A percentile compares a stretch with the other conserved stretches of the same genome.
Evolutionary conservation across 1,140 invertebrate genomes (phyloP).

Genomic region (Hypsibius dujardini): DNA sequence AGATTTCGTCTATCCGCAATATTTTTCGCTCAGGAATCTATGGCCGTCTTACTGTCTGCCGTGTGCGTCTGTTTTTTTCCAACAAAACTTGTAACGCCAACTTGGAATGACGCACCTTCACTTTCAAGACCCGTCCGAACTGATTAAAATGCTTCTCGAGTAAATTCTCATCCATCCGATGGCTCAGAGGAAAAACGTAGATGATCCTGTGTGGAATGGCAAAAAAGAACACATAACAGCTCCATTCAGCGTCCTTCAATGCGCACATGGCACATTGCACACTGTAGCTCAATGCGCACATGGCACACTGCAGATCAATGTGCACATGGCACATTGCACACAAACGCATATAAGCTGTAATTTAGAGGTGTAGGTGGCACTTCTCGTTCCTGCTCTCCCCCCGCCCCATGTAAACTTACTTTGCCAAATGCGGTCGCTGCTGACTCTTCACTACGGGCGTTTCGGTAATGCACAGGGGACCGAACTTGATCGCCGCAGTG

Average conservation of each 20-base stretch:
- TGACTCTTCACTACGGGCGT: not conserved
- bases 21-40: too few relatives aligned
- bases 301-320: too few relatives aligned
- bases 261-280: too few relatives aligned
- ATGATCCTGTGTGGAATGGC: constrained; percentile 8
- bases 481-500: not conserved
- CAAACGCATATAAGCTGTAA: too few relatives aligned
- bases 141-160: constrained; percentile 6
- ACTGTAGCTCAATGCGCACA: not conserved
- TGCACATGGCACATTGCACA: too few relatives aligned
- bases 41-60: too few relatives aligned
- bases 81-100: too few relatives aligned
- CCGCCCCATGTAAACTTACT: not conserved
- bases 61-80: too few relatives aligned
- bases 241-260: too few relatives aligned
- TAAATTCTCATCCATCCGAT: constrained; percentile 3
- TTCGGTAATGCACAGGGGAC: not conserved
- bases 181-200: constrained; percentile 13
- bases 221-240: not conserved
- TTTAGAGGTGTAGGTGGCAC: too few relatives aligned
- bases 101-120: not conserved
- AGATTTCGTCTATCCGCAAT: too few relatives aligned
- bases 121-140: not conserved
- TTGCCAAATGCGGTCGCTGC: constrained; percentile 7
- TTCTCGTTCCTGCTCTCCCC: not conserved